phyloP scores from a whole-genome alignment of 2,888 invertebrate genomes.

The Baronia brevicornis region DNA sequence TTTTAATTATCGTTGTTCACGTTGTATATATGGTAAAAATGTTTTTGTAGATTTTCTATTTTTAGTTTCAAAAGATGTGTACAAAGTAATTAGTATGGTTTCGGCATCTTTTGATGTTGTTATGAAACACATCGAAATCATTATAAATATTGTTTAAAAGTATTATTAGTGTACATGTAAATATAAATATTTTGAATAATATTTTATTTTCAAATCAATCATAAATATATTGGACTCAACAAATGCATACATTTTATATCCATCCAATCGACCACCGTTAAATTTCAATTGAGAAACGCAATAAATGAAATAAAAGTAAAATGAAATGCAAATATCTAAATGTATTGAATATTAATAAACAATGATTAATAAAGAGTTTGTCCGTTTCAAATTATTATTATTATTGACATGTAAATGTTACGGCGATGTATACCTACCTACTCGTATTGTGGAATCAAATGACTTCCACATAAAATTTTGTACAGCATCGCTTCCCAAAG shows the following conservation, averaged over 20 bases:
- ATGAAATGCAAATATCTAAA: no score
- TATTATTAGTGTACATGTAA: conserved; percentile 72
- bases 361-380: no score
- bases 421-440: neutral
- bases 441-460: conserved; percentile 4
- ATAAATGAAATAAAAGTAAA: no score
- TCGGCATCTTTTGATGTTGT: conserved; percentile 47
- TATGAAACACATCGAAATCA: conserved; percentile 42
- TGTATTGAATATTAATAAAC: no score
- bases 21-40: conserved; percentile 53
- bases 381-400: no score
- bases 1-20: conserved; percentile 65
- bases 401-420: neutral
- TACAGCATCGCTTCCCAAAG: neutral
- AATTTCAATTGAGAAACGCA: no score
- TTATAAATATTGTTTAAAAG: conserved; percentile 74
- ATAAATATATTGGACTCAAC: conserved; percentile 19
- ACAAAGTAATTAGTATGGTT: conserved; percentile 66
- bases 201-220: conserved; percentile 44
- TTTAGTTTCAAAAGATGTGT: conserved; percentile 64
- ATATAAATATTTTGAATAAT: conserved; percentile 60
- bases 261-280: no score
- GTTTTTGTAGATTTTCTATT: conserved; percentile 72
- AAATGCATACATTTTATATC: no score
- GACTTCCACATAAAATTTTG: neutral